Percentiles rank a stretch among this genome's conserved stretches.
These are phyloP conservation scores for Falco novaeseelandiae DNA, from an alignment of 2,797 vertebrate genomes.

Conservation along the genomic window DNA sequence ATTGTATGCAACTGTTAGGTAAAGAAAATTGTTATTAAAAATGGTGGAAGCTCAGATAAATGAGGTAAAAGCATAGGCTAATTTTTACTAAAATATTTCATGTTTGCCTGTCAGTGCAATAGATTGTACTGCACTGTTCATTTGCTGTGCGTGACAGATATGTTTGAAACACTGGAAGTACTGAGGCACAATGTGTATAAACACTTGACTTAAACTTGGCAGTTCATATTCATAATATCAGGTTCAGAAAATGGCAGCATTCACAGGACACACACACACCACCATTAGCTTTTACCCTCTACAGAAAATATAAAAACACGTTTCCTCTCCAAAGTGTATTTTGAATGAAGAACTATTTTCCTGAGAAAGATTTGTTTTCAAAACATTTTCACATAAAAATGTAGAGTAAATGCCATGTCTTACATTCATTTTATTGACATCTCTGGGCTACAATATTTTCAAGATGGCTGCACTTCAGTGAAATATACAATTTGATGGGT, in stretches of 20 bases:
- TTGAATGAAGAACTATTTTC: not conserved
- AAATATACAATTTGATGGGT: conserved; percentile 8
- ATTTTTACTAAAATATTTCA: not conserved
- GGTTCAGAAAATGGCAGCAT: not conserved
- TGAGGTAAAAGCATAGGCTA: not conserved
- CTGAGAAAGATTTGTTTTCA: not conserved
- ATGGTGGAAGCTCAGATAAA: conserved; percentile 31
- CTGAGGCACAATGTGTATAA: conserved; percentile 43
- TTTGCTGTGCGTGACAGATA: conserved; percentile 1
- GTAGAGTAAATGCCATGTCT: not conserved
- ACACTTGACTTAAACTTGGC: conserved; percentile 60
- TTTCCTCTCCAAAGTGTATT: not conserved
- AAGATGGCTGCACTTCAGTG: not conserved
- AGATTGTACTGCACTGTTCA: not conserved
- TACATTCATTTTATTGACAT: not conserved
- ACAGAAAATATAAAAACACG: not conserved
- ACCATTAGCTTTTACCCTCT: not conserved
- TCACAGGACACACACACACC: not conserved
- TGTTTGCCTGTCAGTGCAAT: not conserved
- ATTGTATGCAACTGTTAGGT: conserved; percentile 1
- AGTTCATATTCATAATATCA: conserved; percentile 46
- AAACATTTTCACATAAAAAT: not conserved
- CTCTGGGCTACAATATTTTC: not conserved
- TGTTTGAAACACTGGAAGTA: conserved; percentile 27
- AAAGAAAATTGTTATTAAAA: conserved; percentile 24